Base-by-base conservation (phyloP, 2,888 invertebrate genomes). In the Drosophila borealis region DNA sequence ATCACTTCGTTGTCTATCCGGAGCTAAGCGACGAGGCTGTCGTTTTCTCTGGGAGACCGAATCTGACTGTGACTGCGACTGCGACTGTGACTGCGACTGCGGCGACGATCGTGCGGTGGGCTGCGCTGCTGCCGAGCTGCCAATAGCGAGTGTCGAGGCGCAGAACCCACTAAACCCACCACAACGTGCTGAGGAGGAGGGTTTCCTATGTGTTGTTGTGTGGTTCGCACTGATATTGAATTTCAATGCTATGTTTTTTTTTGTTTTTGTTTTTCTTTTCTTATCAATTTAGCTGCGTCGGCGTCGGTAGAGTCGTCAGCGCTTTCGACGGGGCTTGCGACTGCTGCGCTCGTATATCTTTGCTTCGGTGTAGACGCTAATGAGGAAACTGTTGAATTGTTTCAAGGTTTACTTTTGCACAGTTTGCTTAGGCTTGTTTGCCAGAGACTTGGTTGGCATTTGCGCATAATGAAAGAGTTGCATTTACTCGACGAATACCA, bases 321-420 rank as follows among this genome's bases (percentile, higher is more conserved):
- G 33, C 14, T 53, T 55, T 72, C 17, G 19, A 14, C 36, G 25
- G 17, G 14, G 39, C 11, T 34, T 44, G 25, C 37, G n/a, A 21
- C 44, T 33, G 50, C n/a, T 44, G 62, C 55, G 53, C 56, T 63
- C 59, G 70, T 53, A 53, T 72, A 49, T 56, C 72, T 72, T 67
- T 33, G 45, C 21, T n/a, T 50, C 34, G 8, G 51, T 29, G 60
- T 55, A 68, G 69, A 48, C 63, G 67, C 78, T 86, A 87, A 86
- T 88, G 81, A 88, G 89, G 84, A 87, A 85, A 81, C 78, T 69
- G 76, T 74, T 86, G 85, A 81, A 88, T 88, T 84, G 81, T 88
- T 86, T 86, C 84, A 88, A 81, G 87, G 84, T 88, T 86, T 85
- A 65, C 78, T 69, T 78, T 64, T 60, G 80, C 56, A 56, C 51